Base-by-base conservation (phyloP, 1,140 invertebrate species). In the Procambarus virginalis region DNA sequence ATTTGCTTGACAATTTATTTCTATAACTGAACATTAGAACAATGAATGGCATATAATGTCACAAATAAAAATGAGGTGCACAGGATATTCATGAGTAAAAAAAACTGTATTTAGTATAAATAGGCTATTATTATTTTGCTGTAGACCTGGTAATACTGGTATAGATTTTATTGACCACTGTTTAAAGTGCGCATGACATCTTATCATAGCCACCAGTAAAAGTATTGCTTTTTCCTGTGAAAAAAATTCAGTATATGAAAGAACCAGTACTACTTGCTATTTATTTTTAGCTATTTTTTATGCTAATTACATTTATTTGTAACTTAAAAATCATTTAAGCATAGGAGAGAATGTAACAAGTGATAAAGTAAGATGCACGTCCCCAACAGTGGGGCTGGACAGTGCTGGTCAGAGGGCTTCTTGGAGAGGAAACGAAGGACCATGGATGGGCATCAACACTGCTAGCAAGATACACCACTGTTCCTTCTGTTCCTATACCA, bases 341-440 rank as follows among this genome's bases (percentile, higher is more conserved):
- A 10, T 82, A 60, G 49, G 17, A 49, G 20, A 55, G 46, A 20
- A 49, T 78, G 45, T 49, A 78, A 78, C 46, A 80, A n/a, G 9
- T 58, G 49, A 58, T 51, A 22, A 34, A 84, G 82, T 84, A 84
- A 51, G 70, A 83, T 75, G 68, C 48, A 75, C 22, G 83, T 84
- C 83, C 78, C 58, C 85, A 77, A 82, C 86, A 89, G 79, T 89
- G 34, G 80, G 79, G 78, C n/a, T 83, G 78, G 68, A 76, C 48
- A 49, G 20, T 60, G 86, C 60, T 81, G 86, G 64, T 10, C 77
- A 80, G 64, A 73, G 34, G 60, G 60, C 76, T 49, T 64, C 55
- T 58, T 58, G 68, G 79, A 70, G 78, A n/a, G 51, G 68, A 51
- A 82, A 34, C 20, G 20, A 60, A 46, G 80, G 64, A 48, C 17